Evolutionary conservation across 2,113 vertebrate genomes (phyloP), one percentile per base, ranked within the genome.

Genomic region (Sakesphorus luctuosus): DNA sequence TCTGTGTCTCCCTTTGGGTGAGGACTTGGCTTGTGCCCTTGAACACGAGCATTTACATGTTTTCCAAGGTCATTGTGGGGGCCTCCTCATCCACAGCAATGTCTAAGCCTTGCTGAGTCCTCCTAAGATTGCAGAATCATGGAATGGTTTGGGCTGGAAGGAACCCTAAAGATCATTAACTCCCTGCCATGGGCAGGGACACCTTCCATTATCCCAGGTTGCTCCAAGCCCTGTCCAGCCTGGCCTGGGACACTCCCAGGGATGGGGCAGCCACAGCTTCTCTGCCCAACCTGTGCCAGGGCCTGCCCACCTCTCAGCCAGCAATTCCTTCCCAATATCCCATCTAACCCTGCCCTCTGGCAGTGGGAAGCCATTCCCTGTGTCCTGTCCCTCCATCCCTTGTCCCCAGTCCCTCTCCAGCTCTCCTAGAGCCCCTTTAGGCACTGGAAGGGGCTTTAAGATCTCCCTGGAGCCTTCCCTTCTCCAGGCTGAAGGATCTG

Each of bases 1-100:
- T 61, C 40, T 53, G 56, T 43, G n/a, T 49, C 80, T 74, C 65
- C n/a, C 56, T 75, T 1, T 55, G 47, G 79, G 43, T 35, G 5
- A 59, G 38, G 31, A 58, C 10, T 25, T 53, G 56, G 80, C 52
- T 90, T n/a, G 31, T 6, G 13, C 56, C 25, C 76, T 0, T 0
- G 38, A 75, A 65, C 44, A 78, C 0, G 1, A 68, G 52, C 56
- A 8, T 36, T 46, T 24, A 18, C 21, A 31, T 53, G 13, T 15
- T 66, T 49, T 31, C 66, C 80, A 33, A n/a, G 3, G 2, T 31
- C 65, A 53, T 0, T 5, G 2, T 1, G 2, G 56, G 25, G 69
- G 21, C 20, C 7, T 16, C 7, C 12, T 55, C 13, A 68, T 3
- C 44, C 77, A 29, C 0, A 25, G 33, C 7, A 25, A 52, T 2